These are phyloP conservation scores for Lanistes nyassanus DNA, from an alignment of 1,140 invertebrate genomes.

Conservation along the genomic window DNA sequence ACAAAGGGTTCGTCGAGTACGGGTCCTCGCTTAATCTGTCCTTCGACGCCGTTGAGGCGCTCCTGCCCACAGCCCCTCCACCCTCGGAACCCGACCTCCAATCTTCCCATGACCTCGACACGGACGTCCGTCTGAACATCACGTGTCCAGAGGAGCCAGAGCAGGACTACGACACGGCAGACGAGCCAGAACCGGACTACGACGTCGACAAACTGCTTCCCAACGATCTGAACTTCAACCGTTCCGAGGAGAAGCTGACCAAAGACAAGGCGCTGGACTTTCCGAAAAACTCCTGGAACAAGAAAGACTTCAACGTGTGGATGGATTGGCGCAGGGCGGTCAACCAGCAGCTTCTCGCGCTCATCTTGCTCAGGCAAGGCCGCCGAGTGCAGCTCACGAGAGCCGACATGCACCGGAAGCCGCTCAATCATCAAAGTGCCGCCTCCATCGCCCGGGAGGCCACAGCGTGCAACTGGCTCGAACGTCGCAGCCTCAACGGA, in stretches of 20 bases:
- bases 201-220: slow-evolving; percentile 7
- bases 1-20: slow-evolving; percentile 13
- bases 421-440: slow-evolving; percentile 1
- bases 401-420: slow-evolving; percentile 17
- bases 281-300: neutral
- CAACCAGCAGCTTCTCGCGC: slow-evolving; percentile 15
- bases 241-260: slow-evolving; percentile 13
- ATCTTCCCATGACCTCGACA: neutral
- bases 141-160: slow-evolving; percentile 16
- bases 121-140: slow-evolving; percentile 15
- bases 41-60: neutral
- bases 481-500: neutral
- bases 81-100: neutral
- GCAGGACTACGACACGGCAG: slow-evolving; percentile 10
- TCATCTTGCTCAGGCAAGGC: slow-evolving; percentile 20
- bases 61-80: slow-evolving; percentile 2
- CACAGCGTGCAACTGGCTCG: neutral
- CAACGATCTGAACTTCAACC: slow-evolving; percentile 20
- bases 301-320: slow-evolving; percentile 16
- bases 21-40: slow-evolving; percentile 20
- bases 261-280: slow-evolving; percentile 25
- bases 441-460: slow-evolving; percentile 11
- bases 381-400: neutral
- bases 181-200: slow-evolving; percentile 20
- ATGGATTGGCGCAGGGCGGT: slow-evolving; percentile 26